Conservation (phyloP, 2,113 vertebrate species). For the Ictalurus furcatus region DNA sequence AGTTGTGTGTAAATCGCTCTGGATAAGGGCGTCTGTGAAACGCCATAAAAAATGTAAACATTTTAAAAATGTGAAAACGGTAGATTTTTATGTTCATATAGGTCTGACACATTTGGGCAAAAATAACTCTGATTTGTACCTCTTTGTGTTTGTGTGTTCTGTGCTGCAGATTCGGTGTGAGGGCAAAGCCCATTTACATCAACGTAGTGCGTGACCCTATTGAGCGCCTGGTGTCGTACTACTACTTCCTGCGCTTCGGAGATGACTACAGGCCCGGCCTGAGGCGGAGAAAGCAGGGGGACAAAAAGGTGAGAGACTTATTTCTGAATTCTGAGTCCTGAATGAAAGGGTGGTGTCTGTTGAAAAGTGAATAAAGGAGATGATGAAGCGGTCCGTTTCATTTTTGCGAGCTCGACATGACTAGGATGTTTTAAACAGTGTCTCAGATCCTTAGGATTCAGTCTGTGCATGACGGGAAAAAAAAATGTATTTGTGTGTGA, state of each 20-base stretch:
- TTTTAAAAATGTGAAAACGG: neutral
- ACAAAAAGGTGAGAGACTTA: slow-evolving; percentile 86
- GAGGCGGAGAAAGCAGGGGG: slow-evolving; percentile 94
- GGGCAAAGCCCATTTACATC: slow-evolving; percentile 96
- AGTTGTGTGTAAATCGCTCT: no score
- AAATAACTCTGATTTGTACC: neutral
- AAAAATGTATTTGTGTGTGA: neutral
- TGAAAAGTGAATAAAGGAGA: neutral
- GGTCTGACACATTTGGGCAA: neutral
- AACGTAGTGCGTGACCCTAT: slow-evolving; percentile 97
- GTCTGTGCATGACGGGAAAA: neutral
- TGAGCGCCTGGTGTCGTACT: slow-evolving; percentile 96
- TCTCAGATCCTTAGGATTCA: neutral
- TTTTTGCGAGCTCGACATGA: neutral
- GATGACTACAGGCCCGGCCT: slow-evolving; percentile 97
- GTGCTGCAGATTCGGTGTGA: slow-evolving; percentile 88
- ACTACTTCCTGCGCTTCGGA: slow-evolving; percentile 97
- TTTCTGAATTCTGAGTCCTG: neutral
- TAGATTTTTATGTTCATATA: neutral
- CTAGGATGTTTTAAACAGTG: neutral
- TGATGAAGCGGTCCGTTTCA: neutral
- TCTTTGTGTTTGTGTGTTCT: neutral
- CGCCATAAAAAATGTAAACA: no score
- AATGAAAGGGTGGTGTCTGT: neutral
- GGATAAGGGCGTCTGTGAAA: no score